Evolutionary conservation across 2,888 invertebrate genomes (phyloP).

Genomic region (Euphydryas editha): DNA sequence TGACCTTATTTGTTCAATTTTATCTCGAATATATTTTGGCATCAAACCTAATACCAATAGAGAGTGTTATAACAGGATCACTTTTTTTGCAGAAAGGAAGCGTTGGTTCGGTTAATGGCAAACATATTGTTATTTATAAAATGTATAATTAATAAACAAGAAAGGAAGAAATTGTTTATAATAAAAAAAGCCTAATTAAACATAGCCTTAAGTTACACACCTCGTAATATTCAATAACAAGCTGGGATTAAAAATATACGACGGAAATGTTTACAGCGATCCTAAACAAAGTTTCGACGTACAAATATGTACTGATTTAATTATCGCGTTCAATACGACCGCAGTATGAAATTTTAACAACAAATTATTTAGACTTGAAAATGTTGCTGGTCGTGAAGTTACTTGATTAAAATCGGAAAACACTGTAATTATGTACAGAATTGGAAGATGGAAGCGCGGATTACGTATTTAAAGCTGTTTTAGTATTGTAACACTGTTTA

Average conservation of each 20-base stretch:
- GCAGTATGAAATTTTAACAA: slow-evolving; percentile 23
- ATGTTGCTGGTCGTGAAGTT: slow-evolving; percentile 16
- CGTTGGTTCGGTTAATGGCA: background rate
- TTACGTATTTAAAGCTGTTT: slow-evolving; percentile 3
- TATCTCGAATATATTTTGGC: no score
- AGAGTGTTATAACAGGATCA: no score
- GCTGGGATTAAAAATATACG: slow-evolving; percentile 2
- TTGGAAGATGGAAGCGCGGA: background rate
- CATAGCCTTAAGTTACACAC: background rate
- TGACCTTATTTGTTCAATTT: no score
- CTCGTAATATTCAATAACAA: slow-evolving; percentile 20
- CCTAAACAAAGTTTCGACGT: slow-evolving; percentile 5
- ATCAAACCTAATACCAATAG: no score
- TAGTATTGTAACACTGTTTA: background rate
- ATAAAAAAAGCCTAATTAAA: background rate
- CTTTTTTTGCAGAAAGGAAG: no score
- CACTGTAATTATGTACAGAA: slow-evolving; percentile 15
- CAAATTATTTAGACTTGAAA: slow-evolving; percentile 33
- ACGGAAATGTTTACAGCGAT: slow-evolving; percentile 2
- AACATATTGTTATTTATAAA: no score
- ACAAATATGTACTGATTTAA: slow-evolving; percentile 24
- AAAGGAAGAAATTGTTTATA: background rate
- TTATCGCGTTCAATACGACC: slow-evolving; percentile 28
- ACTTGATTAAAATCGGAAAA: slow-evolving; percentile 34
- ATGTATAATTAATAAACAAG: no score